Percentiles rank a stretch among this genome's conserved stretches.
Evolutionary conservation across 2,888 invertebrate species (phyloP).

Genomic region (Leptarthrus brevirostris): DNA sequence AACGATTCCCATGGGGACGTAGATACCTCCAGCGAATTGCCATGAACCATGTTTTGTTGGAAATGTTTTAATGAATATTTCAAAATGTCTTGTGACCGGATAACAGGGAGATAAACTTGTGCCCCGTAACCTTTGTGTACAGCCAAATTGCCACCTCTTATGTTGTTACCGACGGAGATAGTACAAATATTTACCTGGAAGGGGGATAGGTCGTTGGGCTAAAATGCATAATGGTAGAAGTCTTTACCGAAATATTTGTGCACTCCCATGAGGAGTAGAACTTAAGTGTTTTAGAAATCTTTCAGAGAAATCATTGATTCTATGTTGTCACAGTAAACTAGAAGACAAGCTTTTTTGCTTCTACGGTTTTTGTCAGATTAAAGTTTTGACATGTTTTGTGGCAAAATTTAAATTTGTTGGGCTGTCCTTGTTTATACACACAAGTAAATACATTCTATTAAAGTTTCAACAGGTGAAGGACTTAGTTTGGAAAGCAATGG

Average conservation of each 20-base stretch:
- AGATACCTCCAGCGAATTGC: neutral
- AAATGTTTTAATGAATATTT: constrained; percentile 38
- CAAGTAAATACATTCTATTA: too few species aligned
- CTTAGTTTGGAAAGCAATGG: too few species aligned
- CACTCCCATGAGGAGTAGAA: constrained; percentile 5
- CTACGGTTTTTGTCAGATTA: too few species aligned
- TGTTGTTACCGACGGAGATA: neutral
- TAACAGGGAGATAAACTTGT: constrained; percentile 3
- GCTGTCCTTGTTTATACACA: too few species aligned
- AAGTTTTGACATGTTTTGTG: too few species aligned
- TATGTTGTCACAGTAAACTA: constrained; percentile 4
- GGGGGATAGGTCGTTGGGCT: constrained; percentile 9
- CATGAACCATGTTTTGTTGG: constrained; percentile 5
- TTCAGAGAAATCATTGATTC: constrained; percentile 22
- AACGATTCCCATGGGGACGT: neutral
- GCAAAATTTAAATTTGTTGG: too few species aligned
- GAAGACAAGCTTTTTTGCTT: too few species aligned
- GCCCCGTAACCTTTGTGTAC: constrained; percentile 5
- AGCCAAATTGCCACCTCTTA: constrained; percentile 6
- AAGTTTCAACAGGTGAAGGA: too few species aligned
- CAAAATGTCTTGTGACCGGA: neutral
- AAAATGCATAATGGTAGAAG: constrained; percentile 26
- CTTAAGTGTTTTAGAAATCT: neutral
- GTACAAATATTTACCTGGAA: constrained; percentile 8
- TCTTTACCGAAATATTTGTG: constrained; percentile 23